Evolutionary conservation across 2,888 invertebrate genomes (phyloP).

Genomic region (Hemicrepidius hirtus): DNA sequence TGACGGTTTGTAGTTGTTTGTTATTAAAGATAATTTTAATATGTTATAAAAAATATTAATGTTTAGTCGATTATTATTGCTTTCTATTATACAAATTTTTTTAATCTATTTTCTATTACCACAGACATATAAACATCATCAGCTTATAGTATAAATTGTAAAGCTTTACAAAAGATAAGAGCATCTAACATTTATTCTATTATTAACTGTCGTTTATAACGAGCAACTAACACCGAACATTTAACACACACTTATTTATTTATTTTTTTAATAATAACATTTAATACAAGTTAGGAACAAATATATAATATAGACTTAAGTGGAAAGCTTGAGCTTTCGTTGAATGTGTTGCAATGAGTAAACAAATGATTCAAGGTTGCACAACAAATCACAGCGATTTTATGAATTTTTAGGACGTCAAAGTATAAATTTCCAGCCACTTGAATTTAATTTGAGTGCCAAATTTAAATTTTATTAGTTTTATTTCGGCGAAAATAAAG

Average conservation of each 20-base stretch:
- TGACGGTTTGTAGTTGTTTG: neutral
- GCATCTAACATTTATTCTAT: slow-evolving; percentile 33
- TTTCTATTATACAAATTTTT: slow-evolving; percentile 36
- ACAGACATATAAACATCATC: slow-evolving; percentile 39
- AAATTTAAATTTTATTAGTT: slow-evolving; percentile 51
- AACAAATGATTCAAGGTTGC: slow-evolving; percentile 31
- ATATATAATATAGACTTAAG: slow-evolving; percentile 23
- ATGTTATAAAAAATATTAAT: slow-evolving; percentile 47
- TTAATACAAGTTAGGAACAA: slow-evolving; percentile 33
- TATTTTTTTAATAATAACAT: slow-evolving; percentile 20
- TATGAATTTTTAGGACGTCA: slow-evolving; percentile 38
- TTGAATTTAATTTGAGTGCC: slow-evolving; percentile 46
- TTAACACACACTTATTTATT: slow-evolving; percentile 35
- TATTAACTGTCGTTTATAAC: slow-evolving; percentile 1
- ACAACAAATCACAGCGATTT: slow-evolving; percentile 48
- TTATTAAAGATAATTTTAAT: slow-evolving; percentile 27
- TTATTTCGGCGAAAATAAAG: slow-evolving; percentile 52
- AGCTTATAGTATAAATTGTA: slow-evolving; percentile 32
- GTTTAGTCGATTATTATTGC: slow-evolving; percentile 37
- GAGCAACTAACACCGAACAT: slow-evolving; percentile 43
- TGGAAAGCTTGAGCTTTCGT: slow-evolving; percentile 30
- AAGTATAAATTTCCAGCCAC: slow-evolving; percentile 45
- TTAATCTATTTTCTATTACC: slow-evolving; percentile 39
- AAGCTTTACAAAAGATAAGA: slow-evolving; percentile 45
- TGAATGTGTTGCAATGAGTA: slow-evolving; percentile 5